These are phyloP conservation scores for Spea hammondii DNA, from an alignment of 2,797 vertebrate genomes.

Conservation along the genomic window DNA sequence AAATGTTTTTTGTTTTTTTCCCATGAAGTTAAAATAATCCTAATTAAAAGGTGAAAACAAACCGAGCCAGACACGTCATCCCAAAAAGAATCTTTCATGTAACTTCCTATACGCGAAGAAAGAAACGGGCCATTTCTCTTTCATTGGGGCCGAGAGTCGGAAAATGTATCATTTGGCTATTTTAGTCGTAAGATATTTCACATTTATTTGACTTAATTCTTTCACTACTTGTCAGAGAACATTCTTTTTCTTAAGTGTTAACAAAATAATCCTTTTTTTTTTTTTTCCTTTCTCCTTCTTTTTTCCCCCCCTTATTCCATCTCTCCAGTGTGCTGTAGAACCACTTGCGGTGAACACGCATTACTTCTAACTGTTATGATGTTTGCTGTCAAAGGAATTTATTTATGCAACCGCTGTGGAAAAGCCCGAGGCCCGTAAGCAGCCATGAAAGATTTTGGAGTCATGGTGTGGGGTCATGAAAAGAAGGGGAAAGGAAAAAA, in stretches of 20 bases:
- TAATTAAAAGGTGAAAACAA: slow-evolving; percentile 53
- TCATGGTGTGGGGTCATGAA: slow-evolving; percentile 80
- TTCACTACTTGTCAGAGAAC: slow-evolving; percentile 72
- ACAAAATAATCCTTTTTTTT: slow-evolving; percentile 64
- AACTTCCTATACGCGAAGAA: slow-evolving; percentile 8
- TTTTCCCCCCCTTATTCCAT: slow-evolving; percentile 53
- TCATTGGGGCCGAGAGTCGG: slow-evolving; percentile 45
- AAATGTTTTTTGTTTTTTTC: slow-evolving; percentile 44
- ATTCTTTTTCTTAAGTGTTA: slow-evolving; percentile 66
- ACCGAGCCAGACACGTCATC: slow-evolving; percentile 22
- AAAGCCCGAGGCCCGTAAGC: slow-evolving; percentile 72
- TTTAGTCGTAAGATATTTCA: slow-evolving; percentile 60
- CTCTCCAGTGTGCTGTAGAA: slow-evolving; percentile 66
- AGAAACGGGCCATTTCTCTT: slow-evolving; percentile 62
- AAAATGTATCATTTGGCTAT: slow-evolving; percentile 57
- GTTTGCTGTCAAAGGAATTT: slow-evolving; percentile 84
- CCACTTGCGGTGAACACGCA: slow-evolving; percentile 72
- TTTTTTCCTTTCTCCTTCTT: slow-evolving; percentile 46
- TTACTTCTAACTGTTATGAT: slow-evolving; percentile 77
- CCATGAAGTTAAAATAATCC: slow-evolving; percentile 54
- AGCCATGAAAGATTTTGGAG: slow-evolving; percentile 80
- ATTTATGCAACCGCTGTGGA: slow-evolving; percentile 80
- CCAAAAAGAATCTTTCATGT: slow-evolving; percentile 46
- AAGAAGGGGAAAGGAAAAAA: slow-evolving; percentile 55
- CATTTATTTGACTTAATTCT: slow-evolving; percentile 77